phyloP scores from a whole-genome alignment of 2,888 invertebrate species.

The Gibbula magus region DNA sequence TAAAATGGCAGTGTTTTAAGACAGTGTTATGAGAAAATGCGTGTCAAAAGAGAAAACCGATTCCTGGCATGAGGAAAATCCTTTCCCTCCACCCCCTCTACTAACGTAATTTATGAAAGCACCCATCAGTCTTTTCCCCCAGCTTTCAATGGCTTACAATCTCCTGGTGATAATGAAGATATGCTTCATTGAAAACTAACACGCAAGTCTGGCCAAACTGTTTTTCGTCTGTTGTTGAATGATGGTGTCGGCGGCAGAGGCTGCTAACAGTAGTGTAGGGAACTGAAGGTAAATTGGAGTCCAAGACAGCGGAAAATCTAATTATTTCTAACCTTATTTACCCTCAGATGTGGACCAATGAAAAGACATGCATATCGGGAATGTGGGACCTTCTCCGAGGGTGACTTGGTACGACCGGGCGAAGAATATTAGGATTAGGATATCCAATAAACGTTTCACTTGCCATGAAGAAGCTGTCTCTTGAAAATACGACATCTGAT shows the following conservation, averaged over 20 bases:
- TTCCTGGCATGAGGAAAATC: no score
- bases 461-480: no score
- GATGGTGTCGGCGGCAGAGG: neutral
- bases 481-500: no score
- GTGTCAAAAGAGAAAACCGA: no score
- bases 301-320: neutral
- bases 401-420: neutral
- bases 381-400: neutral
- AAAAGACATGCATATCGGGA: neutral
- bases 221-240: constrained; percentile 4
- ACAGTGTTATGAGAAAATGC: no score
- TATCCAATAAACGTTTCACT: no score
- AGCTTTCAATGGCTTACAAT: neutral
- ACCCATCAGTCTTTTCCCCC: neutral
- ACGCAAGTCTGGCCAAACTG: constrained; percentile 10
- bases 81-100: neutral
- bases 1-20: no score
- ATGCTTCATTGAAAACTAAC: constrained; percentile 23
- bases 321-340: neutral
- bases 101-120: neutral
- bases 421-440: no score
- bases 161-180: constrained; percentile 11
- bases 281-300: neutral
- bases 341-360: neutral
- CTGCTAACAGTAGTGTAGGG: no score